A percentile compares a stretch with the other conserved stretches of the same genome.
Evolutionary conservation across 1,140 invertebrate species (phyloP).

Genomic region (Caenorhabditis briggsae): DNA sequence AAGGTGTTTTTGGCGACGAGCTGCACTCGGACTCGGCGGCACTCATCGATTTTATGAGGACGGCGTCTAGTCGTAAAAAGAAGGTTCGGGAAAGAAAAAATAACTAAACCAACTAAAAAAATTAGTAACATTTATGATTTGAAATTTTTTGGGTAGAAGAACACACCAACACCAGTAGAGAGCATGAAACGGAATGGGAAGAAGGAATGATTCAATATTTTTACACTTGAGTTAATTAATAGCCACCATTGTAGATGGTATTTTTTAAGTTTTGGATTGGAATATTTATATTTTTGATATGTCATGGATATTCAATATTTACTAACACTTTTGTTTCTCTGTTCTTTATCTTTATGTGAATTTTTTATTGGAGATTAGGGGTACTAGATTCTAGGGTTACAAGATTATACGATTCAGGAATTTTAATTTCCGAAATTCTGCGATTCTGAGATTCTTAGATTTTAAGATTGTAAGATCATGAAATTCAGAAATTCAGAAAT

Average conservation of each 20-base stretch:
- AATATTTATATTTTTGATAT: background rate
- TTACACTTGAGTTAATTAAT: background rate
- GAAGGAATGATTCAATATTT: background rate
- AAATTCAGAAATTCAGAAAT: too few species aligned
- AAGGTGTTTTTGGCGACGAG: constrained; percentile 58
- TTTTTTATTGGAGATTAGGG: too few species aligned
- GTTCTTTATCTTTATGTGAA: background rate
- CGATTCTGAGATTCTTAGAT: too few species aligned
- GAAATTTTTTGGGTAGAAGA: background rate
- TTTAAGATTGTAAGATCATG: too few species aligned
- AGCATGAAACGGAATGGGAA: constrained; percentile 11
- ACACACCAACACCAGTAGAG: background rate
- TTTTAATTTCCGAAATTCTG: too few species aligned
- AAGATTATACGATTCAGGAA: too few species aligned
- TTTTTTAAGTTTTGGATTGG: constrained; percentile 56
- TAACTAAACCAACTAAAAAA: too few species aligned
- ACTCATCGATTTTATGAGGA: constrained; percentile 69
- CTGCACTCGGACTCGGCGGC: constrained; percentile 73
- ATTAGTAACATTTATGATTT: too few species aligned
- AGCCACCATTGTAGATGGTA: constrained; percentile 36
- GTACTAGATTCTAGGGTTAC: too few species aligned
- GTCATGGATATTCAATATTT: background rate
- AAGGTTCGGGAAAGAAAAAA: constrained; percentile 58
- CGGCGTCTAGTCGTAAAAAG: constrained; percentile 63
- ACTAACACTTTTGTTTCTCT: constrained; percentile 23